Percentiles rank a stretch among this genome's conserved stretches.
Evolutionary conservation across 2,113 vertebrate genomes (phyloP).

Genomic region (Stercorarius parasiticus): DNA sequence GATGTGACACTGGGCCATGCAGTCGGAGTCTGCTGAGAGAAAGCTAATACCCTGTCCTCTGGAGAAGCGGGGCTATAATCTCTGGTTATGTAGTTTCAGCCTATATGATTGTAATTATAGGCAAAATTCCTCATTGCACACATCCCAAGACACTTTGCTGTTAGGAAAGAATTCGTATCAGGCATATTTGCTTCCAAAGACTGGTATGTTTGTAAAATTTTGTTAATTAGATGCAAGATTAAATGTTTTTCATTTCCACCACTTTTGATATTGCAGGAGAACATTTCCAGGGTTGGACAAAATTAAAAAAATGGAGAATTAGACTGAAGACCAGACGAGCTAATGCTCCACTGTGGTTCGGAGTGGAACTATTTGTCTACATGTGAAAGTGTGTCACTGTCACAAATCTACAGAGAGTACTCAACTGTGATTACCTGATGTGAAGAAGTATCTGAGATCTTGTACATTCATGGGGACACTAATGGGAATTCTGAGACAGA

Average conservation of each 20-base stretch:
- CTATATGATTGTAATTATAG: background rate
- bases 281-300: background rate
- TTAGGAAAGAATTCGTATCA: background rate
- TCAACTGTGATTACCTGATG: background rate
- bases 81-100: background rate
- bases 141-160: background rate
- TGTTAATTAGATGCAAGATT: background rate
- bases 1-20: background rate
- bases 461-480: background rate
- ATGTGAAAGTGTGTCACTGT: background rate
- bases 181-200: background rate
- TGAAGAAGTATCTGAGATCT: background rate
- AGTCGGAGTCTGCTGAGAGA: background rate
- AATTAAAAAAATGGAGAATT: background rate
- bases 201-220: background rate
- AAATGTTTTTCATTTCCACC: background rate
- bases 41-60: background rate
- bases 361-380: background rate
- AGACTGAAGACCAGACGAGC: background rate
- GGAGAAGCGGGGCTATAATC: background rate
- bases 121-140: background rate
- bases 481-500: background rate
- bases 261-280: background rate
- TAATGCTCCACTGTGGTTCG: background rate
- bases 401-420: background rate